Percentiles rank a stretch among this genome's conserved stretches.
Evolutionary conservation across 2,113 vertebrate genomes (phyloP).

Genomic region (Sminthopsis crassicaudata): DNA sequence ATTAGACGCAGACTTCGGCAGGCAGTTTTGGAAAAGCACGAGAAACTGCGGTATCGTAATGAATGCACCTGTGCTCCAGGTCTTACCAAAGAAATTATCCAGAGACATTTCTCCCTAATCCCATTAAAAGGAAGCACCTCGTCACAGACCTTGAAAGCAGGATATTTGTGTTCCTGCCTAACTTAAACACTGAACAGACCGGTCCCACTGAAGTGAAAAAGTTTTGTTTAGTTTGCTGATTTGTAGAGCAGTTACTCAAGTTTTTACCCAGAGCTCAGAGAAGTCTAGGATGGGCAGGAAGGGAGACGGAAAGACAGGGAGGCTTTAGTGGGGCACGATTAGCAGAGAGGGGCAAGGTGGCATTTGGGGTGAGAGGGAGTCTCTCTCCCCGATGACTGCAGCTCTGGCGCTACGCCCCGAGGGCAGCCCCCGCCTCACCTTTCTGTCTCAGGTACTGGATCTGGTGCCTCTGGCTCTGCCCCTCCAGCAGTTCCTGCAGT

Average conservation of each 20-base stretch:
- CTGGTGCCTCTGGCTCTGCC: slow-evolving; percentile 89
- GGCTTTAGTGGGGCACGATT: background rate
- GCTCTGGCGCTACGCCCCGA: too few species aligned
- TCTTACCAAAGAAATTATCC: background rate
- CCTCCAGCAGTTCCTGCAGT: slow-evolving; percentile 87
- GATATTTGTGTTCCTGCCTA: background rate
- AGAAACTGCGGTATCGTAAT: background rate
- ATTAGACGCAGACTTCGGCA: background rate
- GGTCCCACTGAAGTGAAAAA: background rate
- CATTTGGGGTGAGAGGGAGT: background rate
- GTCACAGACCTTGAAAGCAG: background rate
- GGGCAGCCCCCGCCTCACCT: slow-evolving; percentile 83
- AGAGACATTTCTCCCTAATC: background rate
- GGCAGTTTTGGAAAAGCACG: background rate
- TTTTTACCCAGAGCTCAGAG: background rate
- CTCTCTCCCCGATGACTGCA: background rate
- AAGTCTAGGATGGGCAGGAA: background rate
- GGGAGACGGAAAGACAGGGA: too few species aligned
- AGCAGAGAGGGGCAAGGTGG: background rate
- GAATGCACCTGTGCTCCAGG: background rate
- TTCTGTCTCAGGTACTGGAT: slow-evolving; percentile 91
- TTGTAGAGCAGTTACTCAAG: background rate
- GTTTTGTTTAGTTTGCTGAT: background rate
- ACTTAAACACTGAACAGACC: background rate
- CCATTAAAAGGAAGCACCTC: background rate